A percentile compares a stretch with the other conserved stretches of the same genome.
Evolutionary conservation across 2,113 vertebrate species (phyloP).

Genomic region (Oxygymnocypris stewartii): DNA sequence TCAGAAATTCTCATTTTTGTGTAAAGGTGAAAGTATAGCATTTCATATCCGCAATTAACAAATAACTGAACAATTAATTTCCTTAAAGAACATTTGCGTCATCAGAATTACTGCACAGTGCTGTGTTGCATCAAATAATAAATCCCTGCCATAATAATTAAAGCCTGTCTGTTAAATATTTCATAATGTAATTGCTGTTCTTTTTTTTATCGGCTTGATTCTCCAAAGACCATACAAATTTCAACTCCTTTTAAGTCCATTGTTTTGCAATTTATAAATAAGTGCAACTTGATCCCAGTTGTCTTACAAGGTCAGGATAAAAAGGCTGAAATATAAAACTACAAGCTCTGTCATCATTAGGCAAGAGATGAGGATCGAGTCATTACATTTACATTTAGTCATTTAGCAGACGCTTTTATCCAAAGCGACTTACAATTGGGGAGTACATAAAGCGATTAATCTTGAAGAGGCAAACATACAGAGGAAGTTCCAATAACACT

Average conservation of each 20-base stretch:
- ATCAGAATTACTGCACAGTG: background rate
- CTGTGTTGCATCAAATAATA: background rate
- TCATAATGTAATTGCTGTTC: background rate
- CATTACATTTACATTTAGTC: no score
- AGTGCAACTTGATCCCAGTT: constrained; percentile 18
- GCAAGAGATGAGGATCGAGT: background rate
- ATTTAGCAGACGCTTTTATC: no score
- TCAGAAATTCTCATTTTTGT: background rate
- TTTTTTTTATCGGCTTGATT: background rate
- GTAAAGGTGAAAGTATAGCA: background rate
- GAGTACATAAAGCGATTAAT: no score
- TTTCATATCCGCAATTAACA: background rate
- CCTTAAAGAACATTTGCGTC: background rate
- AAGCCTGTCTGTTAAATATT: background rate
- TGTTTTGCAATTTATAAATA: constrained; percentile 21
- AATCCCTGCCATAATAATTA: background rate
- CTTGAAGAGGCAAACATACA: no score
- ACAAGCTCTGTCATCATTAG: background rate
- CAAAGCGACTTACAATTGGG: no score
- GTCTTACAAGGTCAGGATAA: constrained; percentile 26
- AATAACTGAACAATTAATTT: background rate
- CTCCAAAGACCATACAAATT: background rate
- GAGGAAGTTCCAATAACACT: no score
- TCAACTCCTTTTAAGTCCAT: background rate
- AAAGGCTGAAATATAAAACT: constrained; percentile 31